A percentile compares a stretch with the other conserved stretches of the same genome.
Conservation (phyloP, 2,113 vertebrate genomes). For the Helogale parvula region DNA sequence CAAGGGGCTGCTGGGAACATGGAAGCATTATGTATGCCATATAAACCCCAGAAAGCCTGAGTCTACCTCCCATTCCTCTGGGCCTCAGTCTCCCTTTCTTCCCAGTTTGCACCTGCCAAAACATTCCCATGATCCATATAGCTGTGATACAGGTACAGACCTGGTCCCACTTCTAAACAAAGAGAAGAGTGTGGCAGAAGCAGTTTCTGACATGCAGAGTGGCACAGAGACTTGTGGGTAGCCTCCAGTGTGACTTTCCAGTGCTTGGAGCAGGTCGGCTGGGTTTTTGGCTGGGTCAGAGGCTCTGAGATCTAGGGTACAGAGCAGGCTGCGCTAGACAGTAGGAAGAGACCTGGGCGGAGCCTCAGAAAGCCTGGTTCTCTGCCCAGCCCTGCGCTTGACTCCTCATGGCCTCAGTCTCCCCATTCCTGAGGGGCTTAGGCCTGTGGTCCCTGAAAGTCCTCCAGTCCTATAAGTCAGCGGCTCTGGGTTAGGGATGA, state of each 20-base stretch:
- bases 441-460: conserved; percentile 41
- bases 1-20: background rate
- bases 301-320: conserved; percentile 67
- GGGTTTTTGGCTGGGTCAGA: conserved; percentile 67
- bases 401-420: conserved; percentile 28
- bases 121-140: background rate
- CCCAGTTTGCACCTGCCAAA: background rate
- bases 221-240: conserved; percentile 48
- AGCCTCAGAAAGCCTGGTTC: conserved; percentile 58
- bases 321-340: conserved; percentile 62
- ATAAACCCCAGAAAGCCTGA: background rate
- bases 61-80: conserved; percentile 36
- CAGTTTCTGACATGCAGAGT: conserved; percentile 27
- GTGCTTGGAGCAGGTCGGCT: conserved; percentile 39
- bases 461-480: conserved; percentile 13
- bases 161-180: conserved; percentile 52
- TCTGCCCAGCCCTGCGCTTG: conserved; percentile 68
- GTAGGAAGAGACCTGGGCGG: conserved; percentile 60
- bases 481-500: conserved; percentile 24
- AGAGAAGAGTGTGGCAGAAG: conserved; percentile 44
- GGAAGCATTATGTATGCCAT: background rate
- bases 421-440: conserved; percentile 19
- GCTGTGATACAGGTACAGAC: conserved; percentile 40
- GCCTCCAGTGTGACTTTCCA: conserved; percentile 64
- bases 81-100: conserved; percentile 47